Percentiles rank a stretch among this genome's conserved stretches.
Evolutionary conservation across 2,113 vertebrate genomes (phyloP).

Genomic region (Suricata suricatta): DNA sequence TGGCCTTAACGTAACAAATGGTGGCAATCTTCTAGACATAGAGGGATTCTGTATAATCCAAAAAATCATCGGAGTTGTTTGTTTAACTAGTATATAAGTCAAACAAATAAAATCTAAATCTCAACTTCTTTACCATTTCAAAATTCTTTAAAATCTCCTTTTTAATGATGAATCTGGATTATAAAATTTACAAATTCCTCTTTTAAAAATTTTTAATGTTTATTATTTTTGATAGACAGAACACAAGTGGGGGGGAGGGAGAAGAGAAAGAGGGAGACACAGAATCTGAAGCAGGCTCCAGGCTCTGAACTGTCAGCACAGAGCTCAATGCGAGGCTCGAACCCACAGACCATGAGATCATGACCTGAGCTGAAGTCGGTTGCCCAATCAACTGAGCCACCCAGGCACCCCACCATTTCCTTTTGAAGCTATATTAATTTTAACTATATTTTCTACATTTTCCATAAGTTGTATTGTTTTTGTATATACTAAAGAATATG

Average conservation of each 20-base stretch:
- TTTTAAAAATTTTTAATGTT: too few species aligned
- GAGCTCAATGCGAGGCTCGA: too few species aligned
- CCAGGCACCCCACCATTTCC: too few species aligned
- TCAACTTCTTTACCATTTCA: constrained; percentile 33
- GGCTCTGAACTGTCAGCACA: too few species aligned
- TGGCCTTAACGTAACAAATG: not conserved
- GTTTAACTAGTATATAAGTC: constrained; percentile 14
- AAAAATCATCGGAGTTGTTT: constrained; percentile 7
- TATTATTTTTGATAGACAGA: too few species aligned
- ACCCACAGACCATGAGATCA: too few species aligned
- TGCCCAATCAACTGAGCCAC: too few species aligned
- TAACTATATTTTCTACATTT: constrained; percentile 33
- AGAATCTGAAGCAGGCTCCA: too few species aligned
- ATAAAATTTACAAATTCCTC: not conserved
- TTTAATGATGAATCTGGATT: not conserved
- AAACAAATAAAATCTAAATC: not conserved
- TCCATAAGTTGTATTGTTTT: constrained; percentile 9
- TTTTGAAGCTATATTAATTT: constrained; percentile 34
- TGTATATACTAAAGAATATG: not conserved
- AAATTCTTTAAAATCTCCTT: constrained; percentile 43
- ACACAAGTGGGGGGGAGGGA: too few species aligned
- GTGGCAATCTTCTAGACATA: not conserved
- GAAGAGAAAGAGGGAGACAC: too few species aligned
- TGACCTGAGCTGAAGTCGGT: too few species aligned
- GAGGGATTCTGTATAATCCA: not conserved